phyloP scores from a whole-genome alignment of 1,140 invertebrate genomes.

The Scaptomyza montana region DNA sequence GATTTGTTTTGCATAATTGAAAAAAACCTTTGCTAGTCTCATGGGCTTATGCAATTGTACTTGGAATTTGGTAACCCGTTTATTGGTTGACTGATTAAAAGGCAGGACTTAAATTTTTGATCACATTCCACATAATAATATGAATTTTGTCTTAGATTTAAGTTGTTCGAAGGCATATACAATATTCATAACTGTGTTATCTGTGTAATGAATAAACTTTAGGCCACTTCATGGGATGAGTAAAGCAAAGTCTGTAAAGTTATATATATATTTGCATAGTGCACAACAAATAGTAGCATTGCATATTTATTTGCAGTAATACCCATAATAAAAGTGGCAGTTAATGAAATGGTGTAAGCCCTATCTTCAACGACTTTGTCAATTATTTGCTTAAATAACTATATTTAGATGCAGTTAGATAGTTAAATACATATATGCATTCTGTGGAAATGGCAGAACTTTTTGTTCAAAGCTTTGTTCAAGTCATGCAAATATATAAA shows the following conservation, averaged over 20 bases:
- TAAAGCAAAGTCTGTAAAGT: not conserved
- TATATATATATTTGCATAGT: not conserved
- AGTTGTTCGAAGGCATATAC: too few species aligned
- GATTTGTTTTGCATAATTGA: not conserved
- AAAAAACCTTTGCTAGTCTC: not conserved
- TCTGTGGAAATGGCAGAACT: too few species aligned
- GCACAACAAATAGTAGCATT: slow-evolving; percentile 19
- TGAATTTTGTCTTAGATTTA: too few species aligned
- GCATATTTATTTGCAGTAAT: slow-evolving; percentile 34
- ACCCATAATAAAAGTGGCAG: not conserved
- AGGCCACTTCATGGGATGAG: not conserved
- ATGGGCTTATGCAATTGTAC: not conserved
- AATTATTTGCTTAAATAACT: slow-evolving; percentile 3
- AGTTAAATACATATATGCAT: too few species aligned
- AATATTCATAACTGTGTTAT: not conserved
- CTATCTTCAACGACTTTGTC: not conserved
- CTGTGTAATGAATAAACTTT: not conserved
- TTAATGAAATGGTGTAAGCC: slow-evolving; percentile 2
- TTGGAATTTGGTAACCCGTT: not conserved
- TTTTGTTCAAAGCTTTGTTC: too few species aligned
- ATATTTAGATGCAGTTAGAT: too few species aligned
- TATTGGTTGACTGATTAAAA: too few species aligned
- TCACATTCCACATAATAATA: too few species aligned
- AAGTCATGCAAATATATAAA: too few species aligned
- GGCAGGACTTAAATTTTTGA: too few species aligned